Evolutionary conservation across 2,113 vertebrate genomes (phyloP).

Genomic region (Malaclemys terrapin): DNA sequence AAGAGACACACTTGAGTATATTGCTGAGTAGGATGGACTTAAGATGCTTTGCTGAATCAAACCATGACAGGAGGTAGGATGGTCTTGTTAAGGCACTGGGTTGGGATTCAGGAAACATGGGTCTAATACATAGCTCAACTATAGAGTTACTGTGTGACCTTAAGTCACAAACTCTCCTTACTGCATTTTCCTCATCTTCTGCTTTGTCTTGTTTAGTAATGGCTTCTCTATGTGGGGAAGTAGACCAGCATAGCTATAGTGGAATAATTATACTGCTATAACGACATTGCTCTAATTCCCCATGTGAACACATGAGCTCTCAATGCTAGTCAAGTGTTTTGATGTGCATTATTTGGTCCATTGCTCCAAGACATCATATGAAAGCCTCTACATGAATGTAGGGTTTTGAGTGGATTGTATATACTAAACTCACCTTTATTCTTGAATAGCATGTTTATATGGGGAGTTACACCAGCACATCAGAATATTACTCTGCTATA

Average conservation of each 20-base stretch:
- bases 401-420: conserved; percentile 6
- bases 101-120: neutral
- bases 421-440: neutral
- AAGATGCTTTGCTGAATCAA: neutral
- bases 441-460: neutral
- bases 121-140: neutral
- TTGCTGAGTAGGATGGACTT: neutral
- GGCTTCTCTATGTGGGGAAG: neutral
- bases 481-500: neutral
- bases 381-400: neutral
- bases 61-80: neutral
- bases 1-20: neutral
- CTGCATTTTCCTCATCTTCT: neutral
- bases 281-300: neutral
- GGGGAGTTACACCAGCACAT: neutral
- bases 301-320: too few relatives aligned
- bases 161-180: neutral
- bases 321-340: neutral
- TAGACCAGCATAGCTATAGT: neutral
- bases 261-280: neutral
- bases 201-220: neutral
- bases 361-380: conserved; percentile 23
- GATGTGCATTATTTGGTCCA: conserved; percentile 20
- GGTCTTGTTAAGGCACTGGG: neutral
- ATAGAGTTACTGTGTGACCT: neutral